Percentiles rank a stretch among this genome's conserved stretches.
Conservation (phyloP, 2,888 invertebrate genomes). For the Patella depressa region DNA sequence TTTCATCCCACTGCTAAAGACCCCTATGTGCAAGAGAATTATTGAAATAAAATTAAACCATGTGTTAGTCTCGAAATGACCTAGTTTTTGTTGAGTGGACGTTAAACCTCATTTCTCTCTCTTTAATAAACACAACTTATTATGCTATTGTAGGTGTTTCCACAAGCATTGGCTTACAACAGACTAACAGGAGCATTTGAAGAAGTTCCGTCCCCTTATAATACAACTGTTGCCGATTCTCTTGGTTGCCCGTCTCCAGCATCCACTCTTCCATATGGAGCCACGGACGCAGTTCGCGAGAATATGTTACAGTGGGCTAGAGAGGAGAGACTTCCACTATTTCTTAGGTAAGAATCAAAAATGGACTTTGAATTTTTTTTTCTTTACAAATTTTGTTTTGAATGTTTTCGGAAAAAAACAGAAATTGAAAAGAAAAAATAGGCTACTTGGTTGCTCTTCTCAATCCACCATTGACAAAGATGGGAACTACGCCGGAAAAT, state of each 20-base stretch:
- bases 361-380: not conserved
- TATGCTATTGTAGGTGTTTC: conserved; percentile 63
- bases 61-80: too few relatives aligned
- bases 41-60: too few relatives aligned
- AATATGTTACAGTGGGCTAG: conserved; percentile 68
- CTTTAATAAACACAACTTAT: too few relatives aligned
- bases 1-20: too few relatives aligned
- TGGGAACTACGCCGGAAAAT: too few relatives aligned
- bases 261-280: conserved; percentile 62
- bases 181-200: conserved; percentile 69
- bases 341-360: conserved; percentile 58
- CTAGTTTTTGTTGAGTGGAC: too few relatives aligned
- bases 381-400: not conserved
- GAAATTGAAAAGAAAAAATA: not conserved
- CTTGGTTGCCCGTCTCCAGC: conserved; percentile 34
- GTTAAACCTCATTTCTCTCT: too few relatives aligned
- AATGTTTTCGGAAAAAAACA: not conserved
- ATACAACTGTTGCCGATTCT: conserved; percentile 14
- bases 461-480: too few relatives aligned
- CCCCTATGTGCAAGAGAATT: too few relatives aligned
- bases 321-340: conserved; percentile 66
- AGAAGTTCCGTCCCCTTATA: conserved; percentile 40
- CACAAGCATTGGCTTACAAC: conserved; percentile 68
- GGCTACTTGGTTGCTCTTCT: too few relatives aligned
- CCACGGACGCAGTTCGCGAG: conserved; percentile 68